phyloP scores from a whole-genome alignment of 2,113 vertebrate species.

The Propithecus coquereli region DNA sequence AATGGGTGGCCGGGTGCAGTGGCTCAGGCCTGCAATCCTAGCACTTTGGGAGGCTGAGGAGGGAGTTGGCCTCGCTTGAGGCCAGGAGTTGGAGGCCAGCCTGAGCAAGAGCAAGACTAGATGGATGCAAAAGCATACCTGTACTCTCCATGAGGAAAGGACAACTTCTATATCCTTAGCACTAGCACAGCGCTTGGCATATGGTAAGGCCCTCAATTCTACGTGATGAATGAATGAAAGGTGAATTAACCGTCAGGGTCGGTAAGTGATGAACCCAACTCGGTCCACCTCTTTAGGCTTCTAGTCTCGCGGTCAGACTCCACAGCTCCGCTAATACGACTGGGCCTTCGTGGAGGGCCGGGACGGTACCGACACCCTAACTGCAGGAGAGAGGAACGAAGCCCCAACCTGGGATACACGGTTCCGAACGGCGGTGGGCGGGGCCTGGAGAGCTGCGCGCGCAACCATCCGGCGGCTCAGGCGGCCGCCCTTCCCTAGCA shows the following conservation, averaged over 20 bases:
- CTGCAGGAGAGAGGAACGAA: not conserved
- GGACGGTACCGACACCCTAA: too few species aligned
- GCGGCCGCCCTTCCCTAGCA: slow-evolving; percentile 4
- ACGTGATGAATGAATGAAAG: not conserved
- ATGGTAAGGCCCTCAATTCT: not conserved
- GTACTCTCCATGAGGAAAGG: not conserved
- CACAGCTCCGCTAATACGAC: not conserved
- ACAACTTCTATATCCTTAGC: not conserved
- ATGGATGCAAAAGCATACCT: too few species aligned
- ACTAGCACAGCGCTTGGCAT: not conserved
- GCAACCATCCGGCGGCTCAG: not conserved
- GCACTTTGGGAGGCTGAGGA: too few species aligned
- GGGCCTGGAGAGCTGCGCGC: not conserved
- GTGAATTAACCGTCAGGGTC: not conserved
- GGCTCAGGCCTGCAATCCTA: too few species aligned
- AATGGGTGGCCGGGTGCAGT: not conserved
- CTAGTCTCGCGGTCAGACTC: not conserved
- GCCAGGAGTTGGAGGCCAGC: too few species aligned
- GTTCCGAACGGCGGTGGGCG: accelerated
- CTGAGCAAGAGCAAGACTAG: too few species aligned
- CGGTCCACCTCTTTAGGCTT: not conserved
- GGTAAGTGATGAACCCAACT: not conserved
- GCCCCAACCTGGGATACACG: accelerated
- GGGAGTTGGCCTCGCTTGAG: too few species aligned
- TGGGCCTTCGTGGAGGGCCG: not conserved